Percentiles rank a stretch among this genome's conserved stretches.
These are phyloP conservation scores for Pegea sp. DNA, from an alignment of 23 tunicate genomes.

Conservation along the genomic window DNA sequence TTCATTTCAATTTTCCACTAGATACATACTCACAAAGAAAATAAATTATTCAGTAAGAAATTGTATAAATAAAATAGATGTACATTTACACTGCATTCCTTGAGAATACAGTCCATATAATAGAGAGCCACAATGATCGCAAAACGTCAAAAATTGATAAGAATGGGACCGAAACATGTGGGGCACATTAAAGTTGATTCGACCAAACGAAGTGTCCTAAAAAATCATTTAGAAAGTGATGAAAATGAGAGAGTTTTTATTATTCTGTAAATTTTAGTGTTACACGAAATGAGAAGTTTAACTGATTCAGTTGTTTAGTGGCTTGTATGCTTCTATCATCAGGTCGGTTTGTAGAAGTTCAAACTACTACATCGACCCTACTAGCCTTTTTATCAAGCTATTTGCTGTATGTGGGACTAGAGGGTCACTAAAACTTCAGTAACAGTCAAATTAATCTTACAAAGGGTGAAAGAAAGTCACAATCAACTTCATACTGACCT, in stretches of 20 bases:
- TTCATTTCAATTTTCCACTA: too few relatives aligned
- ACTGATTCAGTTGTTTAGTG: background rate
- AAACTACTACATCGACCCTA: too few relatives aligned
- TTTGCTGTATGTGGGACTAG: background rate
- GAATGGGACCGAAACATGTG: constrained; percentile 64
- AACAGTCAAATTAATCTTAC: background rate
- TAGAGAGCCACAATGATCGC: constrained; percentile 96
- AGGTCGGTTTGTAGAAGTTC: too few relatives aligned
- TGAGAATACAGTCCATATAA: constrained; percentile 85
- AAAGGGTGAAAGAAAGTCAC: background rate
- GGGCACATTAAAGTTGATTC: constrained; percentile 83
- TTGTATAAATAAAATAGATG: background rate
- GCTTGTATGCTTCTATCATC: too few relatives aligned
- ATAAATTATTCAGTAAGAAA: constrained; percentile 1
- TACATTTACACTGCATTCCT: constrained; percentile 95
- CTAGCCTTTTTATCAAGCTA: too few relatives aligned
- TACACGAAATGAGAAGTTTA: background rate
- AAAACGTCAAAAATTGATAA: constrained; percentile 63
- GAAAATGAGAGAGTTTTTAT: background rate
- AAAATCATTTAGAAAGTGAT: background rate
- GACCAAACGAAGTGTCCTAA: constrained; percentile 25
- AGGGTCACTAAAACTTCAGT: background rate
- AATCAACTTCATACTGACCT: too few relatives aligned
- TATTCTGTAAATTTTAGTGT: background rate
- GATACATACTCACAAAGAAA: too few relatives aligned